Base-by-base conservation (phyloP, 2,797 vertebrate species). In the Syngnathus rostellatus region DNA sequence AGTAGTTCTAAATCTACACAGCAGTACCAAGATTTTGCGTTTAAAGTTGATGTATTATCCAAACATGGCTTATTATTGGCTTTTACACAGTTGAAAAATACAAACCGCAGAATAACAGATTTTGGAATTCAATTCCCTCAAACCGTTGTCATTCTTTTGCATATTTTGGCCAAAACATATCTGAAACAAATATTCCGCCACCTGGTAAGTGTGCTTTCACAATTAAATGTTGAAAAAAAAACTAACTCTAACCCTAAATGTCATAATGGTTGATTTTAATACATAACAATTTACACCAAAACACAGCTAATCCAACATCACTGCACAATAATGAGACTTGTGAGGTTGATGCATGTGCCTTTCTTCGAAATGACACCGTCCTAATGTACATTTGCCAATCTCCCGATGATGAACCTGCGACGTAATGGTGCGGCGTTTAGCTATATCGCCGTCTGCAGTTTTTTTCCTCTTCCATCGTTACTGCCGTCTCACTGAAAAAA, bases 401-500 rank as follows among this genome's bases (percentile, higher is more conserved):
- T 41, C 8, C 41, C 21, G 19, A 65, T 41, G 64, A 65, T 65
- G 21, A 25, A 65, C 39, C 64, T 14, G 6, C 23, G 55, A 55
- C 16, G n/a, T 53, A 65, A 65, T 43, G 53, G 38, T n/a, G 40
- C 7, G n/a, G 4, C 40, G 31, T 12, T 57, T 31, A 41, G n/a
- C 21, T 21, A 65, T 39, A 25, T 17, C 10, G n/a, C 9, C n/a
- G 21, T 65, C 16, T 21, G 3, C 7, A n/a, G 37, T 5, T 19
- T 65, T 48, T 23, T 65, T 65, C 43, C 40, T 41, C 67, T 72
- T 64, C 63, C 69, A 73, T 72, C 38, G 57, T 66, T 71, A 50
- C 45, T 53, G 59, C 60, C 65, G 72, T 76, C 70, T 38, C 67
- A 75, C 61, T 70, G 73, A 73, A 77, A 69, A 82, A 83, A 72